phyloP scores from a whole-genome alignment of 2,113 vertebrate genomes.

The Merops nubicus region DNA sequence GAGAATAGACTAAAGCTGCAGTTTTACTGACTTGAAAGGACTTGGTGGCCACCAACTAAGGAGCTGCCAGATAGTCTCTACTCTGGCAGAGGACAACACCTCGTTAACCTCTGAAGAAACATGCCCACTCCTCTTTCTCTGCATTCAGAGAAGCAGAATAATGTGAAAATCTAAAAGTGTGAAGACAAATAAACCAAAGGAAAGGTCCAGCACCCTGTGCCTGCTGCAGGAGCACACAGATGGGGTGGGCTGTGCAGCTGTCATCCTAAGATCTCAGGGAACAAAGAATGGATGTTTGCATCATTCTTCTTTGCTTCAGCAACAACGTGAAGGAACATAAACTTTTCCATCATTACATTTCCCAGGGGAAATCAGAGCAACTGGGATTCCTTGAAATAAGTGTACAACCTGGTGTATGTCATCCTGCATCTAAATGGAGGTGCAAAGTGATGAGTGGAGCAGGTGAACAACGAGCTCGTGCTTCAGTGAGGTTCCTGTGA shows the following conservation, averaged over 20 bases:
- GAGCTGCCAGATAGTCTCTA: not conserved
- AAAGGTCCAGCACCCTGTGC: not conserved
- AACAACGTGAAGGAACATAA: not conserved
- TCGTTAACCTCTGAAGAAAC: not conserved
- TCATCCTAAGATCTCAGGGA: not conserved
- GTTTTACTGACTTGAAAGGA: not conserved
- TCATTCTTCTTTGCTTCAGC: not conserved
- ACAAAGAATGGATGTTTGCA: not conserved
- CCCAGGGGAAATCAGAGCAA: conserved; percentile 22
- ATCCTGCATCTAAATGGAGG: not conserved
- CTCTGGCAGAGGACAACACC: not conserved
- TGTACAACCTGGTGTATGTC: not conserved
- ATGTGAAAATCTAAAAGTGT: not conserved
- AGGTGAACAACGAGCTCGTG: not conserved
- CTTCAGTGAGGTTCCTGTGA: not conserved
- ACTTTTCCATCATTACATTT: conserved; percentile 2
- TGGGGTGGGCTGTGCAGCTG: not conserved
- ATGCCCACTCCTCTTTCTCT: not conserved
- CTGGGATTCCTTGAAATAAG: not conserved
- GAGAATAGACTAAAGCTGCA: not conserved
- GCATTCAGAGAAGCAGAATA: not conserved
- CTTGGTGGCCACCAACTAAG: not conserved
- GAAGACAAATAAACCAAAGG: not conserved
- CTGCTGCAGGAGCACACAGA: not conserved
- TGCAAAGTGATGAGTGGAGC: not conserved